Conservation (phyloP, 1,140 invertebrate species). For the Drosophila pallidifrons region DNA sequence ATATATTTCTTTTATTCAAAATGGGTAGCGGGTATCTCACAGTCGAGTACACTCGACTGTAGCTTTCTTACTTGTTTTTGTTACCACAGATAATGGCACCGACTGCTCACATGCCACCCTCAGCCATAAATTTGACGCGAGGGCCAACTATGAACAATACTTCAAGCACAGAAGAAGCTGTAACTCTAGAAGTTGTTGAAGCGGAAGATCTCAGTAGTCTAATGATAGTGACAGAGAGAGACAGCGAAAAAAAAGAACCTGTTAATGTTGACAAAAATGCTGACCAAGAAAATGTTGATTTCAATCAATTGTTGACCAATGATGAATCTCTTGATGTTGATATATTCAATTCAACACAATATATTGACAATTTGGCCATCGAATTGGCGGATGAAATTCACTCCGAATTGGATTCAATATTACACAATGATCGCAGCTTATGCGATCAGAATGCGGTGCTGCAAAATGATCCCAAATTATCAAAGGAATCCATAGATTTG, state of each 20-base stretch:
- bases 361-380: no score
- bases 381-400: no score
- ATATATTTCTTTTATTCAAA: no score
- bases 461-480: no score
- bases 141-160: background rate
- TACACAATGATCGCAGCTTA: background rate
- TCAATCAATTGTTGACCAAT: no score
- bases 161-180: background rate
- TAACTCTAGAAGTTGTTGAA: background rate
- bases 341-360: background rate
- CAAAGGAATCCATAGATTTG: no score
- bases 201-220: slow-evolving; percentile 11
- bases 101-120: slow-evolving; percentile 18
- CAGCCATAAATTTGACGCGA: slow-evolving; percentile 31
- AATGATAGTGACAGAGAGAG: background rate
- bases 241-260: background rate
- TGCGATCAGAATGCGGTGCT: no score
- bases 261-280: no score
- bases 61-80: no score
- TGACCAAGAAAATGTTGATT: no score
- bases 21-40: no score
- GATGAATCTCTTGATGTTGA: background rate
- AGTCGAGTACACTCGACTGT: no score
- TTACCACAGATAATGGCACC: slow-evolving; percentile 53
- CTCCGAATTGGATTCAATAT: background rate